Conservation (phyloP, 1,140 invertebrate genomes). For the Artemia franciscana region DNA sequence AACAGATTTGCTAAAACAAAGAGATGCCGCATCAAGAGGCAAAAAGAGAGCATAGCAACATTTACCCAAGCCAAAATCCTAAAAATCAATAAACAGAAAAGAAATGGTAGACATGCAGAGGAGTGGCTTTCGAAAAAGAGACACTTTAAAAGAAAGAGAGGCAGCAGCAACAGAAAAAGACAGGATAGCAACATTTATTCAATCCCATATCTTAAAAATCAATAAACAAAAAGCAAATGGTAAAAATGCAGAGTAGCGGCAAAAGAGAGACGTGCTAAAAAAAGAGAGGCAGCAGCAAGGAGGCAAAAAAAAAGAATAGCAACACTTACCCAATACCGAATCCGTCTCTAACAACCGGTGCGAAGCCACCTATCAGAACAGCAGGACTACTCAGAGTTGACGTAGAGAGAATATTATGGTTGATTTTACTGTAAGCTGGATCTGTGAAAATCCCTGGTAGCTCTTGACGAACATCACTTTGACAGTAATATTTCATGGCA, state of each 20-base stretch:
- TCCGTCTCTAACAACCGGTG: conserved; percentile 68
- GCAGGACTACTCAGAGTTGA: conserved; percentile 73
- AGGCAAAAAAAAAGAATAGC: conserved; percentile 5
- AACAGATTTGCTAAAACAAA: too few relatives aligned
- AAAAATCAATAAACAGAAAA: too few relatives aligned
- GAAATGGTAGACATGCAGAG: too few relatives aligned
- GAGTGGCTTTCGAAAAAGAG: too few relatives aligned
- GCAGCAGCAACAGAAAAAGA: too few relatives aligned
- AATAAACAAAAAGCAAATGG: neutral
- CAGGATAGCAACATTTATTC: too few relatives aligned
- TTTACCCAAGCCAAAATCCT: too few relatives aligned
- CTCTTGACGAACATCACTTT: conserved; percentile 20
- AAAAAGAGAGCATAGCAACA: too few relatives aligned
- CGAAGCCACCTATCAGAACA: conserved; percentile 76
- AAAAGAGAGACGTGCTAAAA: conserved; percentile 5
- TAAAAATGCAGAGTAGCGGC: neutral
- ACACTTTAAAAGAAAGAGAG: too few relatives aligned
- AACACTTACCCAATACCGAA: conserved; percentile 58
- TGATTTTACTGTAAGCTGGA: conserved; percentile 51
- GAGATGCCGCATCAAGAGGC: too few relatives aligned
- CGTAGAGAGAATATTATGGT: conserved; percentile 81
- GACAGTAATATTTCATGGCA: conserved; percentile 35
- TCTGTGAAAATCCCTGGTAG: conserved; percentile 49
- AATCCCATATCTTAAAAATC: conserved; percentile 6
- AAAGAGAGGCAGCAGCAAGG: conserved; percentile 8